Conservation (phyloP, 2,113 vertebrate species). For the Tichodroma muraria region DNA sequence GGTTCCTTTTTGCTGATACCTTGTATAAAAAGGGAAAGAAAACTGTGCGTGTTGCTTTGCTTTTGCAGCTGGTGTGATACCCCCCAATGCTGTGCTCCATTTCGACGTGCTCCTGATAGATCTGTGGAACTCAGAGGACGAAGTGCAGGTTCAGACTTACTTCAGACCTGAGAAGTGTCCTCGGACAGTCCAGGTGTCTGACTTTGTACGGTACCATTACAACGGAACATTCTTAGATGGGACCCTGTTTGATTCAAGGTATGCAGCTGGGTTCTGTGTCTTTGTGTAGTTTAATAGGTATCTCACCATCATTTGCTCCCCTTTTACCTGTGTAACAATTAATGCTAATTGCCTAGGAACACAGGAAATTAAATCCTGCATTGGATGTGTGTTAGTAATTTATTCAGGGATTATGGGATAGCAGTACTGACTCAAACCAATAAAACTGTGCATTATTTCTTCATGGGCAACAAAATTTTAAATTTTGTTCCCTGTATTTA, state of each 20-base stretch:
- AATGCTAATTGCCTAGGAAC: neutral
- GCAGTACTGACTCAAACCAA: neutral
- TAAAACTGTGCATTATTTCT: neutral
- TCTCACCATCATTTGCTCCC: neutral
- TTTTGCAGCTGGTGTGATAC: conserved; percentile 84
- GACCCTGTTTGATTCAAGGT: conserved; percentile 98
- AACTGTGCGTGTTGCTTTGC: neutral
- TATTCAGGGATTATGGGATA: neutral
- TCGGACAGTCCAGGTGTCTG: conserved; percentile 89
- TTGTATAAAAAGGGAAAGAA: neutral
- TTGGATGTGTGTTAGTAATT: neutral
- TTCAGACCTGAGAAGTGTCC: conserved; percentile 79
- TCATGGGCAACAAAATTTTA: rapidly evolving
- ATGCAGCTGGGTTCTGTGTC: neutral
- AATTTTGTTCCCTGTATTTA: neutral
- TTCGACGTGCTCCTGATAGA: conserved; percentile 94
- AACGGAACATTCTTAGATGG: conserved; percentile 94
- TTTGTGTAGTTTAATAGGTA: neutral
- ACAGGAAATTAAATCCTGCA: neutral
- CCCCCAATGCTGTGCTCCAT: conserved; percentile 87
- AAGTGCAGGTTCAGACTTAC: conserved; percentile 85
- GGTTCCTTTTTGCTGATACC: neutral
- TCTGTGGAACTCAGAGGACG: conserved; percentile 89
- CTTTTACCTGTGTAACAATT: neutral
- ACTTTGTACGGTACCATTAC: conserved; percentile 95